Conservation (phyloP, 2,888 invertebrate species). For the Aphodius sticticus region DNA sequence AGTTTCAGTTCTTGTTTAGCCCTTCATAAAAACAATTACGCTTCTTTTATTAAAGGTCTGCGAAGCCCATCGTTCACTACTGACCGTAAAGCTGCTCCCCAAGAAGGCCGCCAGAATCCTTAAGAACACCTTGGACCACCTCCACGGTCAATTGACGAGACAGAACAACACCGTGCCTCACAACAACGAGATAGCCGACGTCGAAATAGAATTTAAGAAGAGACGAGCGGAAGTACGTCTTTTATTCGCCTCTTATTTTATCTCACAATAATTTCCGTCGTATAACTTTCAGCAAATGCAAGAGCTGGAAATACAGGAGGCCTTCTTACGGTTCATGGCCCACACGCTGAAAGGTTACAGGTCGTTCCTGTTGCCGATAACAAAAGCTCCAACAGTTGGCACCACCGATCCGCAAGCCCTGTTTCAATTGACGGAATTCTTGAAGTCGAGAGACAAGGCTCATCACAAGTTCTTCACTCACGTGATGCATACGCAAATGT, state of each 20-base stretch:
- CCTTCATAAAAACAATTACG: no score
- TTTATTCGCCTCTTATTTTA: neutral
- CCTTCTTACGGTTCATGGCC: conserved; percentile 95
- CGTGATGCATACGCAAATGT: conserved; percentile 95
- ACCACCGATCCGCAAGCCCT: conserved; percentile 95
- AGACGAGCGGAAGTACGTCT: conserved; percentile 60
- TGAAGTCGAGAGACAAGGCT: conserved; percentile 88
- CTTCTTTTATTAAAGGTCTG: conserved; percentile 67
- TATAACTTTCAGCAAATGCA: conserved; percentile 71
- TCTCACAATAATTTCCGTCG: conserved; percentile 41
- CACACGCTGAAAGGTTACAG: conserved; percentile 90
- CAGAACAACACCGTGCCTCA: conserved; percentile 33
- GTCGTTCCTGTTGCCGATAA: conserved; percentile 88
- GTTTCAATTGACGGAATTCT: conserved; percentile 91
- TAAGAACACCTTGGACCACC: conserved; percentile 77
- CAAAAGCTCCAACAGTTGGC: conserved; percentile 90
- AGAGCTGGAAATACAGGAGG: conserved; percentile 96
- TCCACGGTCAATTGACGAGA: conserved; percentile 72
- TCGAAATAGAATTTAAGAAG: conserved; percentile 84
- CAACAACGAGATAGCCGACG: conserved; percentile 50
- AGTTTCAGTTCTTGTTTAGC: no score
- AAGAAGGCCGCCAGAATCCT: conserved; percentile 87
- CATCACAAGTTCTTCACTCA: conserved; percentile 89
- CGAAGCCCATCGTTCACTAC: conserved; percentile 81
- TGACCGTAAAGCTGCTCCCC: conserved; percentile 82